Conservation (phyloP, 2,113 vertebrate species). For the Alosa alosa region DNA sequence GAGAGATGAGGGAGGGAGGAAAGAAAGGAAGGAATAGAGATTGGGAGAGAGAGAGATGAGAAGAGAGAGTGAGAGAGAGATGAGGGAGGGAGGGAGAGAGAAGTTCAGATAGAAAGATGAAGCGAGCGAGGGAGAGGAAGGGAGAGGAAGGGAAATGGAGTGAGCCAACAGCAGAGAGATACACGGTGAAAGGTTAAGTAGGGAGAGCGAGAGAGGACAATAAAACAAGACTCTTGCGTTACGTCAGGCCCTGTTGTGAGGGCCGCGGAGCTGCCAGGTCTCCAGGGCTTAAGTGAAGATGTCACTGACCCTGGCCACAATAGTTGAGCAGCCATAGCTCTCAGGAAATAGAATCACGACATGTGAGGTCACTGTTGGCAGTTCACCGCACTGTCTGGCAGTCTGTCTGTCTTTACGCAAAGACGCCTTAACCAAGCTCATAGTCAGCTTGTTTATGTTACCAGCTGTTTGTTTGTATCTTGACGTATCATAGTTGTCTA, state of each 20-base stretch:
- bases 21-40: background rate
- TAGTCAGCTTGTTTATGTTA: background rate
- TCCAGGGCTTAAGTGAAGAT: background rate
- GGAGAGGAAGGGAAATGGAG: background rate
- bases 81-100: background rate
- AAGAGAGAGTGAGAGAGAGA: background rate
- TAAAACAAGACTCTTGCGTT: background rate
- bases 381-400: background rate
- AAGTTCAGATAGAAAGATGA: background rate
- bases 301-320: constrained; percentile 15
- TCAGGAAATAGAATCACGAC: constrained; percentile 19
- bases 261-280: background rate
- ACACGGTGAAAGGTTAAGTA: background rate
- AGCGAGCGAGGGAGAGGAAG: background rate
- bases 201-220: background rate
- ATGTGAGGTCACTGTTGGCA: constrained; percentile 7
- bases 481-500: background rate
- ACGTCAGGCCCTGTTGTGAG: constrained; percentile 4
- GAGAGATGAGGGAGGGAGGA: background rate
- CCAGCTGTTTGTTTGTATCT: background rate
- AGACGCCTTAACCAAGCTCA: background rate
- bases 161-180: background rate
- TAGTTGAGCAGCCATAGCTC: background rate
- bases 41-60: background rate
- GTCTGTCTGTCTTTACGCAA: background rate